Percentiles rank a stretch among this genome's conserved stretches.
Evolutionary conservation across 2,113 vertebrate species (phyloP).

Genomic region (Notechis scutatus): DNA sequence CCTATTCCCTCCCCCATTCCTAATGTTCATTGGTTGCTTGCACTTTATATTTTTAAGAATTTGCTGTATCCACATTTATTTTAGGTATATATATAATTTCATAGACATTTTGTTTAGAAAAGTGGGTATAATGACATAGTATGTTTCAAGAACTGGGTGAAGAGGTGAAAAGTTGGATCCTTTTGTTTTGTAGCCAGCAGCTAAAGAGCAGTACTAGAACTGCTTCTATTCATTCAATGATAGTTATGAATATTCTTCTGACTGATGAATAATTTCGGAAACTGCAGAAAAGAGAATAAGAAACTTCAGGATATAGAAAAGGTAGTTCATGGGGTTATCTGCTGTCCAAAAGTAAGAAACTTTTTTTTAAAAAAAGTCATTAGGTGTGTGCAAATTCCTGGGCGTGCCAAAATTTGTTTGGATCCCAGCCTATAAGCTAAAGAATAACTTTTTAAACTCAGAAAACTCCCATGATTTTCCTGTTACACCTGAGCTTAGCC

Average conservation of each 20-base stretch:
- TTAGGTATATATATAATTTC: not conserved
- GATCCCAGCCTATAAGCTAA: not conserved
- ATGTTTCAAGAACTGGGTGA: not conserved
- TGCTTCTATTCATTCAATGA: not conserved
- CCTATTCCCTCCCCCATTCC: not conserved
- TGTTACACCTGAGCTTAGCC: not conserved
- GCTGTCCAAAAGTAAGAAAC: not conserved
- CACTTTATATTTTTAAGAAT: not conserved
- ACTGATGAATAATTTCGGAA: not conserved
- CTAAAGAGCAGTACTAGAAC: not conserved
- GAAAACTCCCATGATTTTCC: slow-evolving; percentile 5
- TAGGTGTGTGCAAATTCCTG: slow-evolving; percentile 2
- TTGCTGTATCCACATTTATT: not conserved
- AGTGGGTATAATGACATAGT: not conserved
- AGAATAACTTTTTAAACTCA: slow-evolving; percentile 4
- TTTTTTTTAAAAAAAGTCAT: not conserved
- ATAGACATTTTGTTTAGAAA: not conserved
- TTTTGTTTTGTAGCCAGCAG: not conserved
- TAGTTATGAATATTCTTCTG: not conserved
- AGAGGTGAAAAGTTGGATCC: not conserved
- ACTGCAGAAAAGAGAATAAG: not conserved
- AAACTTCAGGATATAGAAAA: not conserved
- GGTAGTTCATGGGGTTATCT: not conserved
- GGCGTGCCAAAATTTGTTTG: not conserved
- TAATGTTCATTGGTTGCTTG: not conserved